Base-by-base conservation (phyloP, 2,797 vertebrate species). In the Falco columbarius region DNA sequence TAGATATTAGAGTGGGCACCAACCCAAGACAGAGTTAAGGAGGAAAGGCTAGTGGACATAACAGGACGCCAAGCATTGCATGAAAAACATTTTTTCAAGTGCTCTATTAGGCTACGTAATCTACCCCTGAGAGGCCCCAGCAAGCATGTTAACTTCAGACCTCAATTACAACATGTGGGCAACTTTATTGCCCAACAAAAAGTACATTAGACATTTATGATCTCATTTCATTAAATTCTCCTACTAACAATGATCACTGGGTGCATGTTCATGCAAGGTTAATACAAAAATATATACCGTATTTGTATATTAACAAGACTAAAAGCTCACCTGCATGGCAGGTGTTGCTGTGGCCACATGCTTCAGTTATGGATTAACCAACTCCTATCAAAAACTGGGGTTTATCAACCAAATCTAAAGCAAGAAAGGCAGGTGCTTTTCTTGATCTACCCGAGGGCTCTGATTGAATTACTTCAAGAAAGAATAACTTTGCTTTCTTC, bases 251-350 rank as follows among this genome's bases (percentile, higher is more conserved):
- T 1, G 0, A 61, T 75, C 66, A 42, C 66, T 54, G 36, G 36
- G 36, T 61, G 55, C 12, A 29, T 34, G 44, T 4, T 6, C 49
- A 21, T 67, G 51, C 12, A 7, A 66, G 18, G 36, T 56, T 75
- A 80, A 75, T 44, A 63, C 7, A 90, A 68, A 89, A 91, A 68
- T 23, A 55, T 68, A 14, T 20, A 81, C 58, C 52, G 6, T 54
- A 95, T 79, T 81, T 87, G n/a, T 89, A 44, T 21, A 52, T 89
- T 51, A 61, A 66, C 75, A 73, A 95, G 92, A 70, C 90, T 95
- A 91, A 96, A 67, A 97, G 56, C 88, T 97, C 97, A 97, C 98
- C 98, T 97, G 98, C 90, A 5, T 16, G 70, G 97, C 98, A 99
- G 98, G 98, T 98, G 98, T 71, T 97, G 85, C 93, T 59, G 89